Percentiles rank a stretch among this genome's conserved stretches.
Evolutionary conservation across 2,797 vertebrate genomes (phyloP).

Genomic region (Glossophaga mutica): DNA sequence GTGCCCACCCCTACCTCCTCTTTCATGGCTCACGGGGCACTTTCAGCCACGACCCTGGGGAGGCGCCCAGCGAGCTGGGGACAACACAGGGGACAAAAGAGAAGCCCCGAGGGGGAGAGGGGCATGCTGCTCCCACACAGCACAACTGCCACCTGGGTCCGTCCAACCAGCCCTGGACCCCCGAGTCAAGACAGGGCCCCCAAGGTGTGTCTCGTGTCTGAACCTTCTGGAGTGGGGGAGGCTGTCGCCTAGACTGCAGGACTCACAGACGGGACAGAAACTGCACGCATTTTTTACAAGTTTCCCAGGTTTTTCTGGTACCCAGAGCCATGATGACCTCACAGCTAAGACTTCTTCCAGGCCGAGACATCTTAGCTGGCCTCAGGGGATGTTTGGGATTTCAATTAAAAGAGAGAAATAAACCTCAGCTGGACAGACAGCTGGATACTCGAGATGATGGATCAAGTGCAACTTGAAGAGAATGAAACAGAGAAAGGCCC

Average conservation of each 20-base stretch:
- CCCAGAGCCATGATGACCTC: background rate
- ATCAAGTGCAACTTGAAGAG: background rate
- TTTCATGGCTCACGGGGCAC: background rate
- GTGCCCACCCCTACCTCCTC: background rate
- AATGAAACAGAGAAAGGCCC: background rate
- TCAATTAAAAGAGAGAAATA: constrained; percentile 4
- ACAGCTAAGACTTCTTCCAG: background rate
- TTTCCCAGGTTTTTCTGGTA: background rate
- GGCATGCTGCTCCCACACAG: background rate
- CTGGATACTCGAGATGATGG: background rate
- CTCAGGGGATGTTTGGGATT: background rate
- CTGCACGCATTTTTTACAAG: background rate
- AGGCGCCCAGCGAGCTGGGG: background rate
- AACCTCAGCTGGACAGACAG: background rate
- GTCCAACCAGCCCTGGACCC: background rate
- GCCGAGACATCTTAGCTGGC: background rate
- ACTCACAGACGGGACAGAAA: background rate
- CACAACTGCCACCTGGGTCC: background rate
- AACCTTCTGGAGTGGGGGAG: background rate
- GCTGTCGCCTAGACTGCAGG: background rate
- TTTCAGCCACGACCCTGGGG: background rate
- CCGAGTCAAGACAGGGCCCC: background rate
- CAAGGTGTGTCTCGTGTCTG: fast-evolving
- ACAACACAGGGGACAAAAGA: background rate
- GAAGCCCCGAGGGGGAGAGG: background rate